Percentiles rank a stretch among this genome's conserved stretches.
These are phyloP conservation scores for Serranus cabrilla DNA, from an alignment of 2,797 vertebrate genomes.

Conservation along the genomic window DNA sequence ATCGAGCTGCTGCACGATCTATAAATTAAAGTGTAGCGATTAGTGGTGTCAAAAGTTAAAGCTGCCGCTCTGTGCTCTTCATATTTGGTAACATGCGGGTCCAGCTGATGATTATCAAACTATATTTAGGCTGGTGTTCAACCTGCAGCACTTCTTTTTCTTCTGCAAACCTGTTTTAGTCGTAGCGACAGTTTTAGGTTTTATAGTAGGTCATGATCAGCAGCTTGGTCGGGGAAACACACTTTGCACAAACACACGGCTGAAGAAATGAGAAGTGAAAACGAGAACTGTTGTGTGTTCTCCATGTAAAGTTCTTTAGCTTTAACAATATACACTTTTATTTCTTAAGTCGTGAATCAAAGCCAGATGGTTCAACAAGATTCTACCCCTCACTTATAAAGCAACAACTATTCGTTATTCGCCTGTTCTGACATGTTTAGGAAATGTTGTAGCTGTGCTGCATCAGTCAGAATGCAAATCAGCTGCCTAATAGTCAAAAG, in stretches of 20 bases:
- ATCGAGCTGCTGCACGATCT: neutral
- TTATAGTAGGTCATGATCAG: neutral
- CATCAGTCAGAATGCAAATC: neutral
- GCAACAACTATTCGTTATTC: neutral
- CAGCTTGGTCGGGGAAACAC: neutral
- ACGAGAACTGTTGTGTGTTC: neutral
- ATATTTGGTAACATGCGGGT: neutral
- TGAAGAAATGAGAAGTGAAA: neutral
- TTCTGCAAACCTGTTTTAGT: neutral
- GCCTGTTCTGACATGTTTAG: conserved; percentile 1
- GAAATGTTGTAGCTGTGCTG: neutral
- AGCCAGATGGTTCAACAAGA: too few relatives aligned
- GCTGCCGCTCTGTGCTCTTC: neutral
- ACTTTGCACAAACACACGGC: neutral
- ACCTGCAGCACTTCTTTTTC: neutral
- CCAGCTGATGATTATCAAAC: neutral
- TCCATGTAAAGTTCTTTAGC: neutral
- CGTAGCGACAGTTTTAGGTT: neutral
- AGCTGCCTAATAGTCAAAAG: neutral
- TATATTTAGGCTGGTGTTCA: neutral
- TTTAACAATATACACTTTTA: neutral
- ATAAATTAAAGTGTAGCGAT: neutral
- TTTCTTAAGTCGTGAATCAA: too few relatives aligned
- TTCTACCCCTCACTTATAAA: neutral
- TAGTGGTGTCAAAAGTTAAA: neutral